Percentiles rank a stretch among this genome's conserved stretches.
phyloP scores from a whole-genome alignment of 2,888 invertebrate genomes.

The Drosophila eohydei region DNA sequence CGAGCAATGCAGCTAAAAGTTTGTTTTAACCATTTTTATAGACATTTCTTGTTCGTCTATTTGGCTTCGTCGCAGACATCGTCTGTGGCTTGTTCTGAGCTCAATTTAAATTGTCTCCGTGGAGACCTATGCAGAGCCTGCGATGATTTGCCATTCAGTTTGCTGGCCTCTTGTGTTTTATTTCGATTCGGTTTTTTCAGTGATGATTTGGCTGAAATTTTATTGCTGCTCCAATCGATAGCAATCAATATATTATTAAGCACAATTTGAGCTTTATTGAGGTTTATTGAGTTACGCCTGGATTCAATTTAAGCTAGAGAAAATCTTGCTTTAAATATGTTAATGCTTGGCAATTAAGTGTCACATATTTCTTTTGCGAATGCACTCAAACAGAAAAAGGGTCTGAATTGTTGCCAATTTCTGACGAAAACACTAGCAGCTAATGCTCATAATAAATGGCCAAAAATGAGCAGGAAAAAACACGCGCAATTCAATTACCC shows the following conservation, averaged over 20 bases:
- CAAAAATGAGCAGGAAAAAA: constrained; percentile 30
- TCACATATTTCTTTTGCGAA: constrained; percentile 6
- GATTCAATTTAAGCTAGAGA: constrained; percentile 16
- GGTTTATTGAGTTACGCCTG: constrained; percentile 45
- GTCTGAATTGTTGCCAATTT: constrained; percentile 47
- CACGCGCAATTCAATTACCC: constrained; percentile 60
- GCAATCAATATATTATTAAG: constrained; percentile 58
- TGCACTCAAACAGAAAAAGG: constrained; percentile 36
- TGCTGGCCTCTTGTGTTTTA: constrained; percentile 16
- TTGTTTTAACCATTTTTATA: constrained; percentile 62
- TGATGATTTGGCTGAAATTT: constrained; percentile 43
- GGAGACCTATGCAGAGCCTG: constrained; percentile 65
- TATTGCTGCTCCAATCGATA: constrained; percentile 49
- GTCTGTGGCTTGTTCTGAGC: constrained; percentile 47
- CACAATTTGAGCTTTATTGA: constrained; percentile 46
- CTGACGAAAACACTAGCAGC: constrained; percentile 10
- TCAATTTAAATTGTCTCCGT: constrained; percentile 78
- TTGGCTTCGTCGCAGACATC: constrained; percentile 34
- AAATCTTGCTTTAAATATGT: constrained; percentile 10
- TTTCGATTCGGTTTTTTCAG: constrained; percentile 8
- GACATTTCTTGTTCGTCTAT: constrained; percentile 28
- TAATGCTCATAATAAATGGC: constrained; percentile 32
- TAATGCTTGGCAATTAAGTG: constrained; percentile 8
- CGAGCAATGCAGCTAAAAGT: constrained; percentile 47
- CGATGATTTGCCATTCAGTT: constrained; percentile 50